phyloP scores from a whole-genome alignment of 2,888 invertebrate genomes.

The Acanthoscelides obtectus region DNA sequence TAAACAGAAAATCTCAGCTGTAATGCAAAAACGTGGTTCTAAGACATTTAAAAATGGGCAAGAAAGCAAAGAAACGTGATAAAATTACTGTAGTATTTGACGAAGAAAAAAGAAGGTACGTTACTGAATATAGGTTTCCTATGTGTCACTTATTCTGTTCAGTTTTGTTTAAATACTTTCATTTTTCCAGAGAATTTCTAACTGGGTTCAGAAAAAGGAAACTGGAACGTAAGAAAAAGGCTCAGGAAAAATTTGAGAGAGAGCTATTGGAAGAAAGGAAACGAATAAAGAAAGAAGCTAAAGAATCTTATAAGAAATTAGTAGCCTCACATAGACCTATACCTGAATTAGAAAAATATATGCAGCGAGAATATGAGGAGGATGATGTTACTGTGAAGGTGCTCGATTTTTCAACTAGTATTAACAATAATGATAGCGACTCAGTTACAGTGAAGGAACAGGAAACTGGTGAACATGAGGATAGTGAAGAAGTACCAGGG shows the following conservation, averaged over 20 bases:
- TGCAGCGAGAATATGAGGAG: slow-evolving; percentile 69
- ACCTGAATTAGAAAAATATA: slow-evolving; percentile 64
- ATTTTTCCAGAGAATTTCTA: slow-evolving; percentile 62
- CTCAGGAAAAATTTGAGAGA: slow-evolving; percentile 65
- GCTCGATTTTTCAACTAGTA: slow-evolving; percentile 67
- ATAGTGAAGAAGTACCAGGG: slow-evolving; percentile 45
- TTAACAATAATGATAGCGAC: slow-evolving; percentile 54
- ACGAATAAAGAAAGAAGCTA: slow-evolving; percentile 69
- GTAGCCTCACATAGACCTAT: slow-evolving; percentile 67
- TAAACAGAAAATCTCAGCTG: not conserved
- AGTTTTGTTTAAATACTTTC: not conserved
- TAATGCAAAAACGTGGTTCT: not conserved
- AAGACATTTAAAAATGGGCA: slow-evolving; percentile 4
- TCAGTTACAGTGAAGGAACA: slow-evolving; percentile 10
- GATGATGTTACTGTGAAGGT: slow-evolving; percentile 76
- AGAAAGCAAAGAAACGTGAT: slow-evolving; percentile 47
- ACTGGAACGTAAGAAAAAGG: slow-evolving; percentile 68
- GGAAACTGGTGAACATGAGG: slow-evolving; percentile 29
- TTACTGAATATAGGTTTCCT: slow-evolving; percentile 7
- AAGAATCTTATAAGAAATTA: slow-evolving; percentile 67
- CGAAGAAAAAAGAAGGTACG: slow-evolving; percentile 56
- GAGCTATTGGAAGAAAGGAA: slow-evolving; percentile 72
- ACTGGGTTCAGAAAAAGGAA: slow-evolving; percentile 80
- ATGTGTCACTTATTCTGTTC: not conserved
- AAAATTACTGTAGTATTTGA: slow-evolving; percentile 57